Conservation (phyloP, 1,140 invertebrate species). For the Drosophila tristis region DNA sequence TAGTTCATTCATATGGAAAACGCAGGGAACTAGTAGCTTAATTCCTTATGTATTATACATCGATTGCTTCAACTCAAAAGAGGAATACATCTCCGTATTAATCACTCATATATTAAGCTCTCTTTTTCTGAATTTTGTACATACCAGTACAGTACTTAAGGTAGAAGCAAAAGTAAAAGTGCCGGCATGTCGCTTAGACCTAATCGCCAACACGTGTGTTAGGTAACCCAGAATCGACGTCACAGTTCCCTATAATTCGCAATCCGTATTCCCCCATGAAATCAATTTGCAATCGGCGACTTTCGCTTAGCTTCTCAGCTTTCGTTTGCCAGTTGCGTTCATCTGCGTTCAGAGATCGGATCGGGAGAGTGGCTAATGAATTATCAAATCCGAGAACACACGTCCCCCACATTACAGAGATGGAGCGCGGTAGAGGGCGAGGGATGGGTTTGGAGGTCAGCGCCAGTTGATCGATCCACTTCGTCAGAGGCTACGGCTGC, state of each 20-base stretch:
- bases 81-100: too few relatives aligned
- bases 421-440: too few relatives aligned
- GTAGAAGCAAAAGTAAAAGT: too few relatives aligned
- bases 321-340: not conserved
- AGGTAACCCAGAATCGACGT: slow-evolving; percentile 9
- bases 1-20: too few relatives aligned
- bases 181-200: not conserved
- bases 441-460: slow-evolving; percentile 31
- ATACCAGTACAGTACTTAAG: too few relatives aligned
- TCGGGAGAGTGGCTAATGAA: slow-evolving; percentile 41
- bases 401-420: slow-evolving; percentile 17
- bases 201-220: slow-evolving; percentile 34
- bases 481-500: not conserved
- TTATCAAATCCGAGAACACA: slow-evolving; percentile 43
- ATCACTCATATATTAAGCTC: too few relatives aligned
- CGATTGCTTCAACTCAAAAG: too few relatives aligned
- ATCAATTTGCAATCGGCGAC: slow-evolving; percentile 53
- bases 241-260: not conserved
- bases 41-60: too few relatives aligned
- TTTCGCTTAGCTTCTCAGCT: slow-evolving; percentile 28
- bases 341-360: slow-evolving; percentile 1
- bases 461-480: slow-evolving; percentile 34
- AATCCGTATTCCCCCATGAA: slow-evolving; percentile 45
- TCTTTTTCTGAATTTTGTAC: too few relatives aligned
- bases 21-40: too few relatives aligned